Conservation (phyloP, 2,888 invertebrate genomes). For the Polymixis lichenea region DNA sequence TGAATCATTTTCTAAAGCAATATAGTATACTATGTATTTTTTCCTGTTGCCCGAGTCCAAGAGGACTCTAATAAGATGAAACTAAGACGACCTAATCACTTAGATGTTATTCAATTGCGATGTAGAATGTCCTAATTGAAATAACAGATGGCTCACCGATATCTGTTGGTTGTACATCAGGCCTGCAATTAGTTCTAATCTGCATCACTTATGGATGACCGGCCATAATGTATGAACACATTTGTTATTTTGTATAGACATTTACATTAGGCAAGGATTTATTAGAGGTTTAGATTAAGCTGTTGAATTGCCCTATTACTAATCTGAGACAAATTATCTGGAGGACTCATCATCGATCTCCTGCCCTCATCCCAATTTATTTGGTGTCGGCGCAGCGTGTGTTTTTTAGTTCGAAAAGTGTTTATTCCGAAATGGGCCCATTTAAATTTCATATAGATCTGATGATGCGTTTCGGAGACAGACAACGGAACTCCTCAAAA, state of each 20-base stretch:
- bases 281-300: conserved; percentile 27
- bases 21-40: too few relatives aligned
- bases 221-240: conserved; percentile 55
- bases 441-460: too few relatives aligned
- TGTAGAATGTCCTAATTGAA: conserved; percentile 51
- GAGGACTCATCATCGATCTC: too few relatives aligned
- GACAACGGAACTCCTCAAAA: too few relatives aligned
- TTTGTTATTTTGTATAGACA: conserved; percentile 44
- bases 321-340: neutral
- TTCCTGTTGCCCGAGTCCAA: neutral
- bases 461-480: too few relatives aligned
- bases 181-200: conserved; percentile 72
- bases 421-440: too few relatives aligned
- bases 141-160: conserved; percentile 56
- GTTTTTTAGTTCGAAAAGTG: too few relatives aligned
- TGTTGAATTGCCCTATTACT: conserved; percentile 17
- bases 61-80: neutral
- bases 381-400: too few relatives aligned
- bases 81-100: neutral
- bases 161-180: conserved; percentile 68
- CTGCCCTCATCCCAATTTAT: too few relatives aligned
- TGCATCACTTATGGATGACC: conserved; percentile 70
- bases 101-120: conserved; percentile 20
- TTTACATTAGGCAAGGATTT: conserved; percentile 40
- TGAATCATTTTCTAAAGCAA: neutral